Evolutionary conservation across 2,797 vertebrate genomes (phyloP).

Genomic region (Monodelphis domestica): DNA sequence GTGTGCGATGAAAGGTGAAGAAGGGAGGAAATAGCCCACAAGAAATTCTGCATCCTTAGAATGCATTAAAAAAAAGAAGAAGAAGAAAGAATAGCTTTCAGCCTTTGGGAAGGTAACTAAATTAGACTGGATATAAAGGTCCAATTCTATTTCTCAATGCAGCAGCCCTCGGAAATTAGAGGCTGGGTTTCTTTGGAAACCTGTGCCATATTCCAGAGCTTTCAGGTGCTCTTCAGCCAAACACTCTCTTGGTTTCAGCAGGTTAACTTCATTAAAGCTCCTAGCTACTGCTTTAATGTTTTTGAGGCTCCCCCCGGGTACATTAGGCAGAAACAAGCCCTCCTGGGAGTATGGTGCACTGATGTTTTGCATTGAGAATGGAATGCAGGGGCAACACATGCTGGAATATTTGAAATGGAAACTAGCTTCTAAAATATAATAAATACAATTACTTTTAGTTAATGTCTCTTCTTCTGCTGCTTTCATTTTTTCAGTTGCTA

Average conservation of each 20-base stretch:
- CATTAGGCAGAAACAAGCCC: slow-evolving; percentile 82
- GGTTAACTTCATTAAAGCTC: slow-evolving; percentile 87
- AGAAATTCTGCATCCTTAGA: slow-evolving; percentile 52
- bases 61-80: slow-evolving; percentile 60
- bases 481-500: background rate
- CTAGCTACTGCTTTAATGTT: slow-evolving; percentile 84
- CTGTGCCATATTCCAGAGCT: slow-evolving; percentile 82
- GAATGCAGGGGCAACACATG: slow-evolving; percentile 60
- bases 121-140: slow-evolving; percentile 83
- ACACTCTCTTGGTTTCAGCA: slow-evolving; percentile 81
- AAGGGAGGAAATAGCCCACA: background rate
- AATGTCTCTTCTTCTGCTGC: slow-evolving; percentile 41
- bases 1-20: background rate
- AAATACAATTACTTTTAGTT: slow-evolving; percentile 53
- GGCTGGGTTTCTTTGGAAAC: slow-evolving; percentile 84
- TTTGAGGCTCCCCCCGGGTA: slow-evolving; percentile 75
- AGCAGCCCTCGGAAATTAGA: slow-evolving; percentile 79
- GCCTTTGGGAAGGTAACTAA: slow-evolving; percentile 77
- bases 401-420: slow-evolving; percentile 52
- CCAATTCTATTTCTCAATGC: slow-evolving; percentile 81
- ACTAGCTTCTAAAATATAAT: slow-evolving; percentile 56
- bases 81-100: slow-evolving; percentile 79
- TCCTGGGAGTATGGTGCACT: slow-evolving; percentile 69
- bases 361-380: slow-evolving; percentile 78
- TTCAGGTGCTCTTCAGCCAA: slow-evolving; percentile 84